Conservation (phyloP, 1,140 invertebrate species). For the Drosophila eugracilis region DNA sequence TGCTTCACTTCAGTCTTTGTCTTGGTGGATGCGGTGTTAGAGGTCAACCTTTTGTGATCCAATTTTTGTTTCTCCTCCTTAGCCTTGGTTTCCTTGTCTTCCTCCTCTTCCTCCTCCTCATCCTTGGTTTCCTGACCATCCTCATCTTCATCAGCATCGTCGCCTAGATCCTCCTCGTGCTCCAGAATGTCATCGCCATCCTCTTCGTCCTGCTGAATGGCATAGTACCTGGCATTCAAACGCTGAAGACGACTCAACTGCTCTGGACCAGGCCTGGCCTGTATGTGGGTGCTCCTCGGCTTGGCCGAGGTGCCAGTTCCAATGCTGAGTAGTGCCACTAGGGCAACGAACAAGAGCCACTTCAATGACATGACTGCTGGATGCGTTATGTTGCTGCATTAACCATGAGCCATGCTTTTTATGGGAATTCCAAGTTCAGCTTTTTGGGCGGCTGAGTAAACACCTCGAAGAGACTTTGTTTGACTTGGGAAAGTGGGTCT, state of each 20-base stretch:
- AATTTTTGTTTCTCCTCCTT: slow-evolving; percentile 13
- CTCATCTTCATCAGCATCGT: slow-evolving; percentile 20
- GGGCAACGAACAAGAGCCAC: slow-evolving; percentile 53
- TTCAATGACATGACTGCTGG: slow-evolving; percentile 60
- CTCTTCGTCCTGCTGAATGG: slow-evolving; percentile 45
- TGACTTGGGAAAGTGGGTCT: slow-evolving; percentile 37
- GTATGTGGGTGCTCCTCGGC: slow-evolving; percentile 20
- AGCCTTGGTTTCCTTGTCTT: neutral
- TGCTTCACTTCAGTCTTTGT: slow-evolving; percentile 40
- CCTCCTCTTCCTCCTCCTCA: slow-evolving; percentile 38
- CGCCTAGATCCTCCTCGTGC: slow-evolving; percentile 47
- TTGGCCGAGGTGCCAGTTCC: slow-evolving; percentile 25
- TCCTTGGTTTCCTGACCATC: neutral
- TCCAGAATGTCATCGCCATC: slow-evolving; percentile 60
- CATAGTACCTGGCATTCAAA: slow-evolving; percentile 55
- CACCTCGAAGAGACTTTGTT: slow-evolving; percentile 23
- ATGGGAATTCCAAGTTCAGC: slow-evolving; percentile 25
- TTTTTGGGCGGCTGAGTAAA: slow-evolving; percentile 50
- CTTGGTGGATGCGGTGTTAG: slow-evolving; percentile 4
- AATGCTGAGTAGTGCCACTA: slow-evolving; percentile 50
- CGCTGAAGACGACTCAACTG: slow-evolving; percentile 36
- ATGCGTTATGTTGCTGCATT: slow-evolving; percentile 46
- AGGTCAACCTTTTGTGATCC: neutral
- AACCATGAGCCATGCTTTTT: slow-evolving; percentile 42
- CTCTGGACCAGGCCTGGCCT: slow-evolving; percentile 43